Evolutionary conservation across 2,888 invertebrate genomes (phyloP).

Genomic region (Epistrophella euchroma): DNA sequence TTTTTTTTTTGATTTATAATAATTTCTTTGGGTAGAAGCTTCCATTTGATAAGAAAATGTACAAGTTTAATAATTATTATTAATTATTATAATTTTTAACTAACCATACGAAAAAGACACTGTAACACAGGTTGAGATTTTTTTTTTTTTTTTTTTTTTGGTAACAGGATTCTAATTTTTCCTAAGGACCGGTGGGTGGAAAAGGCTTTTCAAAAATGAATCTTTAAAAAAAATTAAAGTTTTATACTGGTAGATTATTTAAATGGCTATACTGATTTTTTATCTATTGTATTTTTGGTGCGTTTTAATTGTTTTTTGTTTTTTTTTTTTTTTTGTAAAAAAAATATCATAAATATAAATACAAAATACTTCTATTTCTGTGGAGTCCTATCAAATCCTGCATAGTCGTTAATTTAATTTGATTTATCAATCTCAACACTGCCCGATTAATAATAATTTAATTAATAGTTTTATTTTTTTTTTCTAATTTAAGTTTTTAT

Average conservation of each 20-base stretch:
- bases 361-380: slow-evolving; percentile 69
- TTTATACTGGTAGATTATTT: slow-evolving; percentile 39
- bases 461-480: slow-evolving; percentile 50
- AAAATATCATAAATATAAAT: slow-evolving; percentile 55
- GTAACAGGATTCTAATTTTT: slow-evolving; percentile 30
- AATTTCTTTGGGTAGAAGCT: slow-evolving; percentile 71
- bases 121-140: slow-evolving; percentile 73
- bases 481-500: slow-evolving; percentile 44
- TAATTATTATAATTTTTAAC: slow-evolving; percentile 63
- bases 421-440: slow-evolving; percentile 53
- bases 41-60: slow-evolving; percentile 71
- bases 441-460: slow-evolving; percentile 66
- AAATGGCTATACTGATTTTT: slow-evolving; percentile 22
- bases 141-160: neutral
- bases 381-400: slow-evolving; percentile 54
- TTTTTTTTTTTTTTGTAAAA: slow-evolving; percentile 18
- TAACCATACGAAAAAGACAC: slow-evolving; percentile 76
- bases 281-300: slow-evolving; percentile 58
- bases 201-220: slow-evolving; percentile 55
- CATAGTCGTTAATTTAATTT: slow-evolving; percentile 8
- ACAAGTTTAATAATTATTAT: slow-evolving; percentile 55
- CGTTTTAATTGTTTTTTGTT: slow-evolving; percentile 30
- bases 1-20: slow-evolving; percentile 47
- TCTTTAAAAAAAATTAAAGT: slow-evolving; percentile 23
- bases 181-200: slow-evolving; percentile 71